These are phyloP conservation scores for Athene noctua DNA, from an alignment of 2,113 vertebrate genomes.

Conservation along the genomic window DNA sequence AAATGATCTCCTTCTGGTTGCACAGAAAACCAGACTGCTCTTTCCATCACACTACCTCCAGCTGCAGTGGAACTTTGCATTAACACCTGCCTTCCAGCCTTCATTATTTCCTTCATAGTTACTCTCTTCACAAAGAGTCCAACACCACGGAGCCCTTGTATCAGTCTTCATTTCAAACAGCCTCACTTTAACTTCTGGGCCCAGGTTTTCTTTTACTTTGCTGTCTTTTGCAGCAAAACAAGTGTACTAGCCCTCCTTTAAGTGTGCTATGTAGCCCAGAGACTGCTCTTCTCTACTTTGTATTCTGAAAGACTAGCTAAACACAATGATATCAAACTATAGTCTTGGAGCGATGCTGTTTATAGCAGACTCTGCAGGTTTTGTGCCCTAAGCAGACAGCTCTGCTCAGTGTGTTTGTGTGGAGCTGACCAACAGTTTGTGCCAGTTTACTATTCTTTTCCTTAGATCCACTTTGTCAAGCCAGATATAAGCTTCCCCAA, in stretches of 20 bases:
- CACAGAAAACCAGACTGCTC: conserved; percentile 1
- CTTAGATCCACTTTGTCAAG: conserved; percentile 99
- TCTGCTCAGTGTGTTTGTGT: conserved; percentile 82
- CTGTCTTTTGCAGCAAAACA: conserved; percentile 50
- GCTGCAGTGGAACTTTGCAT: conserved; percentile 3
- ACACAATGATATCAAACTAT: conserved; percentile 57
- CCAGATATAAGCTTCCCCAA: conserved; percentile 98
- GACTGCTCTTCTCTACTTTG: conserved; percentile 36
- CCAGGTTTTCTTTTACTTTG: conserved; percentile 41
- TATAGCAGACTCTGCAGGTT: conserved; percentile 60
- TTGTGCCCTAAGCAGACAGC: conserved; percentile 36
- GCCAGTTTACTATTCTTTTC: conserved; percentile 98
- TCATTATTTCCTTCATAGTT: conserved; percentile 19
- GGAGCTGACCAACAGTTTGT: conserved; percentile 93
- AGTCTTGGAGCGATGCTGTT: conserved; percentile 31
- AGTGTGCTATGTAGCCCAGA: conserved; percentile 45
- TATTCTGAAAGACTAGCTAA: conserved; percentile 66
- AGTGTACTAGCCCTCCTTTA: conserved; percentile 56
- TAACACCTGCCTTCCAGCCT: conserved; percentile 22
- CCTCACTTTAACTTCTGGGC: conserved; percentile 31
- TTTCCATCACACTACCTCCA: conserved; percentile 4
- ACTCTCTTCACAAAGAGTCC: conserved; percentile 44
- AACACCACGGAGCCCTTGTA: background rate
- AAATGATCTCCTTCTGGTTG: conserved; percentile 27
- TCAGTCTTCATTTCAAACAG: background rate